phyloP scores from a whole-genome alignment of 2,888 invertebrate genomes.

The Pogonocherus hispidulus region DNA sequence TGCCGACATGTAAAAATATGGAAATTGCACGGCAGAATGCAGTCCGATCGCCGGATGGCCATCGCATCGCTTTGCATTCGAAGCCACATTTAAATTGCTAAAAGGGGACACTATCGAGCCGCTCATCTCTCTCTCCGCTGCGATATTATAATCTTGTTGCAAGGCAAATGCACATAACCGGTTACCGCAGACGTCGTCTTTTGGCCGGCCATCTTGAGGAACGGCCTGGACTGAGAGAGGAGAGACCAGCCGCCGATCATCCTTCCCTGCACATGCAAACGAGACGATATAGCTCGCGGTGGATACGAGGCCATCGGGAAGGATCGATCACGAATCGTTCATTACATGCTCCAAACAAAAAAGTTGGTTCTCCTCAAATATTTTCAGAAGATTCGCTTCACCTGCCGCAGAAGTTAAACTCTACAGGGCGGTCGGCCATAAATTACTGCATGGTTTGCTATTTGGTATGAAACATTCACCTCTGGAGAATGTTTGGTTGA shows the following conservation, averaged over 20 bases:
- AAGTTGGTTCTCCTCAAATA: not conserved
- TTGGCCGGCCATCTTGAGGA: constrained; percentile 64
- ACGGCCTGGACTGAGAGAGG: constrained; percentile 39
- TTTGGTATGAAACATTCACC: too few species aligned
- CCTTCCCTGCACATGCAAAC: constrained; percentile 58
- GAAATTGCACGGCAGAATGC: constrained; percentile 60
- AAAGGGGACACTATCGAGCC: constrained; percentile 68
- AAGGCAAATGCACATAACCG: constrained; percentile 69
- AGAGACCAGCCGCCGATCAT: constrained; percentile 31
- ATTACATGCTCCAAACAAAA: not conserved
- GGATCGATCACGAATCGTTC: constrained; percentile 8
- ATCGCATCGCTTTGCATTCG: constrained; percentile 67
- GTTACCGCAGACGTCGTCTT: constrained; percentile 62
- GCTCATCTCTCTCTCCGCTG: constrained; percentile 63
- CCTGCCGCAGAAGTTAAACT: too few species aligned
- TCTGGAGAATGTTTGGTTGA: too few species aligned
- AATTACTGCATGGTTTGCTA: too few species aligned
- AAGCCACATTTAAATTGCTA: constrained; percentile 70
- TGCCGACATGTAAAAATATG: constrained; percentile 58
- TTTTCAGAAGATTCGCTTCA: too few species aligned
- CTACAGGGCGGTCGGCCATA: too few species aligned
- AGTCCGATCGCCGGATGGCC: constrained; percentile 59
- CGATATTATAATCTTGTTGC: constrained; percentile 69
- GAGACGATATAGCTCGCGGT: constrained; percentile 43
- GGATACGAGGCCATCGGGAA: constrained; percentile 11